A percentile compares a stretch with the other conserved stretches of the same genome.
phyloP scores from a whole-genome alignment of 2,888 invertebrate species.

The Taenaris catops region DNA sequence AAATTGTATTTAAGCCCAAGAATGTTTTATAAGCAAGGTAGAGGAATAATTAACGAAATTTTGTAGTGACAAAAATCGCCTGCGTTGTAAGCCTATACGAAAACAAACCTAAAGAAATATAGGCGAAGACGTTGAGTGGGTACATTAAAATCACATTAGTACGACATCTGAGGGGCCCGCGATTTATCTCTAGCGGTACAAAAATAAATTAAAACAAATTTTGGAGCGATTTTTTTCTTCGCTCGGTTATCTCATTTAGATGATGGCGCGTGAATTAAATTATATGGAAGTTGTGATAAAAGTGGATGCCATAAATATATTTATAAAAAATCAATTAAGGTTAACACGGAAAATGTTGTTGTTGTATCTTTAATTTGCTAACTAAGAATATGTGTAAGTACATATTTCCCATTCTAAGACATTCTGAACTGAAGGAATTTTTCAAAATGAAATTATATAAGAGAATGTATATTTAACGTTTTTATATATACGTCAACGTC shows the following conservation, averaged over 20 bases:
- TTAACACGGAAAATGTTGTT: too few species aligned
- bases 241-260: conserved; percentile 46
- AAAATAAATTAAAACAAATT: conserved; percentile 66
- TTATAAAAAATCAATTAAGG: too few species aligned
- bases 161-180: conserved; percentile 55
- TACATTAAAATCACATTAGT: conserved; percentile 80
- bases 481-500: too few species aligned
- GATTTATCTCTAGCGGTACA: conserved; percentile 60
- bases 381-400: background rate
- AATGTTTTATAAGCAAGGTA: too few species aligned
- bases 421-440: background rate
- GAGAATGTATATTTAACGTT: too few species aligned
- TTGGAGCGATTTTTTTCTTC: conserved; percentile 33
- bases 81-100: conserved; percentile 15
- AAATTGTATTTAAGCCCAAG: too few species aligned
- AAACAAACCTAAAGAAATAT: conserved; percentile 60
- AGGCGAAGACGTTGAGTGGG: conserved; percentile 58
- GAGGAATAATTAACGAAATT: too few species aligned
- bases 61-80: too few species aligned
- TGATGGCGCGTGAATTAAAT: conserved; percentile 56
- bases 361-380: too few species aligned
- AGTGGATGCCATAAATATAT: conserved; percentile 7
- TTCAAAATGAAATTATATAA: background rate
- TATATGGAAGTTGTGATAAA: conserved; percentile 66
- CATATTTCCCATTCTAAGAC: too few species aligned